Evolutionary conservation across 2,888 invertebrate genomes (phyloP), one percentile per base, ranked within the genome.

Genomic region (Petrolisthes manimaculis): DNA sequence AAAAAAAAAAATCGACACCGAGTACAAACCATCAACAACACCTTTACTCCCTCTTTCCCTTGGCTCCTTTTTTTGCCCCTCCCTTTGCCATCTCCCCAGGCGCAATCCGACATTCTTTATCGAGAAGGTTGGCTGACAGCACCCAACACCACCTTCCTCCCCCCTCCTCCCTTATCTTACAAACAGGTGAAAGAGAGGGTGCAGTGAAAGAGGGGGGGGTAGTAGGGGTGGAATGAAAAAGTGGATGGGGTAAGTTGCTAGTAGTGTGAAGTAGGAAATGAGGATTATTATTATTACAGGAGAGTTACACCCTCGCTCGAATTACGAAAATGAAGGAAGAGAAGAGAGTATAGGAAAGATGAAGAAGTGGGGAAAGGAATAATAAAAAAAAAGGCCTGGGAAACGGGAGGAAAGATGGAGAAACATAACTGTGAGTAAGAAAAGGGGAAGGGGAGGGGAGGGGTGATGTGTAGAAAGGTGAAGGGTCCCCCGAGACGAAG

Each of bases 401-500:
- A 61, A 14, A 61, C 8, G 14, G 61, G 14, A 14, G 14, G 61
- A 61, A 14, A 61, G 61, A 61, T 6, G 14, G 61, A 61, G 61
- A n/a, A n/a, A n/a, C n/a, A n/a, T n/a, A n/a, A n/a, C n/a, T n/a
- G n/a, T n/a, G n/a, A 61, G 61, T 9, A 14, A 61, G 61, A 61
- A 14, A 61, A 14, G 14, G 61, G 14, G 61, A 61, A 61, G 61
- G 61, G 61, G n/a, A n/a, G n/a, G 61, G 14, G 14, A 61, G 6
- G 61, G 61, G 61, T 61, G 61, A 61, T 61, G 61, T 61, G 61
- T 61, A 61, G 61, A 61, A 61, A 61, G 61, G 61, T 61, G 61
- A 61, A 14, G 61, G 61, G 61, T 61, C 61, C 61, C 61, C 6
- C 6, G 61, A 61, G 61, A 61, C n/a, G n/a, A n/a, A n/a, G 61